Evolutionary conservation across 92 coral and sea anemone genomes (phyloP).

Genomic region (Palythoa grandis): DNA sequence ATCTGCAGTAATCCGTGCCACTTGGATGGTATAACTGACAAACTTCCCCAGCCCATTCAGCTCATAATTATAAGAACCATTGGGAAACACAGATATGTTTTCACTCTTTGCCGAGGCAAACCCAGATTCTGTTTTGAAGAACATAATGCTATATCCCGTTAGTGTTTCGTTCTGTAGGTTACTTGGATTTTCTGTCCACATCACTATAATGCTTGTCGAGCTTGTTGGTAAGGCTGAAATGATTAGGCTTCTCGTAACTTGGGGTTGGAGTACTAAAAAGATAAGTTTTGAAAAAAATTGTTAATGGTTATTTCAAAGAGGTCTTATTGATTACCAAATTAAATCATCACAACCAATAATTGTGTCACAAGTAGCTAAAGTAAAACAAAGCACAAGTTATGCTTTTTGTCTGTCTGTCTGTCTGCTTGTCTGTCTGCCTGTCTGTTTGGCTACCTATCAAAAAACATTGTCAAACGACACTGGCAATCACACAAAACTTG

Average conservation of each 20-base stretch:
- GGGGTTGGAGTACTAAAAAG: not conserved
- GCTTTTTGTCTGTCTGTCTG: too few relatives aligned
- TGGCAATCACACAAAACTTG: not conserved
- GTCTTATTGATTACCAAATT: too few relatives aligned
- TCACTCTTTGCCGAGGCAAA: constrained; percentile 20
- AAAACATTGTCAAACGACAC: too few relatives aligned
- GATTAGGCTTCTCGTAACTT: constrained; percentile 1
- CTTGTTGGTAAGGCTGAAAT: not conserved
- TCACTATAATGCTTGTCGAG: constrained; percentile 51
- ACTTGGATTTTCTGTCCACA: constrained; percentile 44
- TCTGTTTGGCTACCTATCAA: too few relatives aligned
- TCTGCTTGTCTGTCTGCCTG: too few relatives aligned
- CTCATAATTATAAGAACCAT: constrained; percentile 9
- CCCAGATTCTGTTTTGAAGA: constrained; percentile 3
- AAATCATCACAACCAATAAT: too few relatives aligned
- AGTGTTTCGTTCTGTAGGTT: constrained; percentile 34
- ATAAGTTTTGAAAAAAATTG: not conserved
- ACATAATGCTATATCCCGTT: constrained; percentile 15
- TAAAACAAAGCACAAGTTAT: too few relatives aligned
- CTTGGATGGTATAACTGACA: constrained; percentile 34
- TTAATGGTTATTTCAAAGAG: not conserved
- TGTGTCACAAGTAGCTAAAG: too few relatives aligned
- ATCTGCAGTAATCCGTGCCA: constrained; percentile 37
- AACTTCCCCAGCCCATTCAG: constrained; percentile 35
- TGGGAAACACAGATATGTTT: not conserved